A percentile compares a stretch with the other conserved stretches of the same genome.
Conservation (phyloP, 1,140 invertebrate genomes). For the Solen grandis region DNA sequence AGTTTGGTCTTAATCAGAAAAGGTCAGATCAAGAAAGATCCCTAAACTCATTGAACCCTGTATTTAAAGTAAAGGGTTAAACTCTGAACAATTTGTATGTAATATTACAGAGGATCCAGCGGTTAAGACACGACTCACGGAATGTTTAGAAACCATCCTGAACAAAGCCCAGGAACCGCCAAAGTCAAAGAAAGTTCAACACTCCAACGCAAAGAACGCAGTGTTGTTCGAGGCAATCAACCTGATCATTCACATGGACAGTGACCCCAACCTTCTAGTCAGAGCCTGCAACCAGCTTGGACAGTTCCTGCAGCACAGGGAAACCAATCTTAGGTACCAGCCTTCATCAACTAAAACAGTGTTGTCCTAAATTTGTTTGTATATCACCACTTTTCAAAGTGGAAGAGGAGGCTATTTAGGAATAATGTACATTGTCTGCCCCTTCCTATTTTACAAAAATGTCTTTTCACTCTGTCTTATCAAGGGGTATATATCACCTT, state of each 20-base stretch:
- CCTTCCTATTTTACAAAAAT: too few species aligned
- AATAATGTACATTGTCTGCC: not conserved
- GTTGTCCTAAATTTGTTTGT: too few species aligned
- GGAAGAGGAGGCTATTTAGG: too few species aligned
- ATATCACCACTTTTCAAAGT: too few species aligned
- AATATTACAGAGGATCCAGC: constrained; percentile 94
- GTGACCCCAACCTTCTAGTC: constrained; percentile 98
- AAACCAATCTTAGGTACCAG: constrained; percentile 97
- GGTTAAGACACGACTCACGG: constrained; percentile 95
- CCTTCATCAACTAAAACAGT: too few species aligned
- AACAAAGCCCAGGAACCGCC: constrained; percentile 99
- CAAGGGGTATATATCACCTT: too few species aligned
- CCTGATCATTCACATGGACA: constrained; percentile 99
- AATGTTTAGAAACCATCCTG: constrained; percentile 99
- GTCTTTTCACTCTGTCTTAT: too few species aligned
- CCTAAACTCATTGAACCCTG: too few species aligned
- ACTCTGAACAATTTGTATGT: too few species aligned
- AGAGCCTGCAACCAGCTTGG: constrained; percentile 99
- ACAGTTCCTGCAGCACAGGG: constrained; percentile 98
- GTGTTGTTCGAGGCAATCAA: constrained; percentile 99
- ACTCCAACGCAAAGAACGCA: constrained; percentile 99
- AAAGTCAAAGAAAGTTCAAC: constrained; percentile 99
- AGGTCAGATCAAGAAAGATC: too few species aligned
- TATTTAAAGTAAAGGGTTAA: too few species aligned
- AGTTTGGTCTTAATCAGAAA: too few species aligned